These are phyloP conservation scores for Drosophila tanythrix DNA, from an alignment of 2,888 invertebrate genomes.

Conservation along the genomic window DNA sequence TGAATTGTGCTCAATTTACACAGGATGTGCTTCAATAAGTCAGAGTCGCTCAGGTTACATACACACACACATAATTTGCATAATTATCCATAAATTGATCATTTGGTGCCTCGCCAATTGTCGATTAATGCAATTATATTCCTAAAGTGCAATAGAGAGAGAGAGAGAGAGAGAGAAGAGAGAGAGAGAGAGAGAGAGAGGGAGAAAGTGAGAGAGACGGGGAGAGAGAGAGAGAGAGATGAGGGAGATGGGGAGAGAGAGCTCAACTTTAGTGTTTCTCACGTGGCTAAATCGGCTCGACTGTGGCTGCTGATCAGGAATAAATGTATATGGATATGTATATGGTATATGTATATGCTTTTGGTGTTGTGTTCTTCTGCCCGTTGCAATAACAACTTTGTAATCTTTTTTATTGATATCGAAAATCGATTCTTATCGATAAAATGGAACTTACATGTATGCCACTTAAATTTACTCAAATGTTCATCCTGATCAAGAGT, in stretches of 20 bases:
- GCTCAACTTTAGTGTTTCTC: background rate
- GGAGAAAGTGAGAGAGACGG: too few relatives aligned
- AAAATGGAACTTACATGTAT: background rate
- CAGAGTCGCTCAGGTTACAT: background rate
- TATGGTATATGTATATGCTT: too few relatives aligned
- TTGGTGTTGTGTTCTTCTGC: background rate
- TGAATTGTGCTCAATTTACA: conserved; percentile 63
- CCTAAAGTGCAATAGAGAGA: background rate
- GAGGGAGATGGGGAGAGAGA: background rate
- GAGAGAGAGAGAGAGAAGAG: background rate
- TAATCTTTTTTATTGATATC: background rate
- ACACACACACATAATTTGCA: conserved; percentile 31
- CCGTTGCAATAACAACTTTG: background rate
- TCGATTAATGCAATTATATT: conserved; percentile 16
- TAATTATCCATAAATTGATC: conserved; percentile 30
- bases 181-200: background rate
- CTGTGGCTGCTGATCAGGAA: background rate
- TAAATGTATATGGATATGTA: background rate
- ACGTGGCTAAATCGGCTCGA: too few relatives aligned
- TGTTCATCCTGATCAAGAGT: background rate
- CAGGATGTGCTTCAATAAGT: conserved; percentile 71
- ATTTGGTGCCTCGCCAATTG: conserved; percentile 12
- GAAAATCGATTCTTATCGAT: background rate
- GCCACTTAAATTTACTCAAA: background rate
- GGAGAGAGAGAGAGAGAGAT: background rate